phyloP scores from a whole-genome alignment of 2,888 invertebrate genomes.

The Pteria penguin region DNA sequence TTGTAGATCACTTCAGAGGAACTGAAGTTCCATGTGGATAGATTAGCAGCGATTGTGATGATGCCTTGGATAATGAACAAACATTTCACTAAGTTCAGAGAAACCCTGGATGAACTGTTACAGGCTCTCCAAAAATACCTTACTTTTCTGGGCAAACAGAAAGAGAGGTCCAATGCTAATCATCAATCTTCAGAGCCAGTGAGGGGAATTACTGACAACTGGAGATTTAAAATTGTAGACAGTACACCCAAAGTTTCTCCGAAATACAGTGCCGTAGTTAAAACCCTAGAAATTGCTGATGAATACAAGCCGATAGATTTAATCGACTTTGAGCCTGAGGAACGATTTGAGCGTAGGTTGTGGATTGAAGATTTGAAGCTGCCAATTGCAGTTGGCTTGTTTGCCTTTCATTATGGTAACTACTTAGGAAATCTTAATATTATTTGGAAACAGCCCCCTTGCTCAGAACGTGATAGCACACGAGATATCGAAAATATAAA shows the following conservation, averaged over 20 bases:
- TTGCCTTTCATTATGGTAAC: conserved; percentile 19
- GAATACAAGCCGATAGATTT: conserved; percentile 16
- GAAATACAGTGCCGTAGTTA: not conserved
- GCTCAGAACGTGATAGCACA: conserved; percentile 2
- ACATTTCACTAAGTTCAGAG: not conserved
- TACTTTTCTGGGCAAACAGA: conserved; percentile 13
- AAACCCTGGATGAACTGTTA: not conserved
- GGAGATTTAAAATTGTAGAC: conserved; percentile 10
- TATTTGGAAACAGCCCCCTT: conserved; percentile 13
- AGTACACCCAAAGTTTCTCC: not conserved
- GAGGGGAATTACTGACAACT: conserved; percentile 13
- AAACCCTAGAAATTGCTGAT: not conserved
- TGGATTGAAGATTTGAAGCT: conserved; percentile 15
- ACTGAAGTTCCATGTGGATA: not conserved
- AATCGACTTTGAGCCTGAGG: conserved; percentile 20
- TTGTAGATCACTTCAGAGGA: not conserved
- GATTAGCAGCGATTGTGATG: conserved; percentile 14
- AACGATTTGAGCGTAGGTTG: conserved; percentile 8
- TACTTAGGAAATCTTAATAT: conserved; percentile 18
- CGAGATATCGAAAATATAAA: conserved; percentile 13
- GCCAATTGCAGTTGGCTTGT: conserved; percentile 17
- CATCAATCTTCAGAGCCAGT: not conserved
- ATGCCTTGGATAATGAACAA: conserved; percentile 12
- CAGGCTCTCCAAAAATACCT: conserved; percentile 7
- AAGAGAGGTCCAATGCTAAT: not conserved